Base-by-base conservation (phyloP, 2,888 invertebrate species). In the Chymomyza caudatula region DNA sequence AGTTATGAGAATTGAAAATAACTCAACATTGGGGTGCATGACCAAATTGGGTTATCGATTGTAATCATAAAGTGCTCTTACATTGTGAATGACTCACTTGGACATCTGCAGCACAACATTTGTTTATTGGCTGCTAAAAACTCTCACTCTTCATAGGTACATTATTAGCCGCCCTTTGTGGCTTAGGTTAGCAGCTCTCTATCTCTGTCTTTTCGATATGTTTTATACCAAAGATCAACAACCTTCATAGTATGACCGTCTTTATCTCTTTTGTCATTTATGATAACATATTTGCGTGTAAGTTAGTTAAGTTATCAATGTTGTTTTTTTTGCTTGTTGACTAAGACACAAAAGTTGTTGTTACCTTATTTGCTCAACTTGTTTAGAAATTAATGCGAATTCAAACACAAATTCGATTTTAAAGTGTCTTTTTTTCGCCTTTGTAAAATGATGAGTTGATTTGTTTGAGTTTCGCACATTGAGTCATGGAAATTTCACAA, bases 361-460 rank as follows among this genome's bases (percentile, higher is more conserved):
- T 71, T 66, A 60, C 69, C 76, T 69, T 80, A 77, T 77, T 54
- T 58, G 74, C 56, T 67, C 20, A 69, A 78, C 77, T 73, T 70
- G 77, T 75, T 80, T 80, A 69, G 73, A 75, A 75, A 77, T 81
- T 73, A 81, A 73, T 78, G 79, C 73, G 77, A 81, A 11, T n/a
- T 54, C 44, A 47, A 47, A 47, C n/a, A 17, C 5, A 15, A 47
- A 47, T 2, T 17, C 13, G 78, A 80, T 80, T 80, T 71, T 66
- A 66, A 76, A 77, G 71, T 72, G 54, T 67, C 44, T 68, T 72
- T 74, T 8, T 37, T 37, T 8, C 11, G 11, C 11, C 29, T 37
- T 37, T 37, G 29, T 11, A 8, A 25, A 25, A 4, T 25, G 3
- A 3, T 25, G 25, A n/a, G n/a, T n/a, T n/a, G 25, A 25, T 25